Base-by-base conservation (phyloP, 2,113 vertebrate genomes). In the Gymnocephalus cernua region DNA sequence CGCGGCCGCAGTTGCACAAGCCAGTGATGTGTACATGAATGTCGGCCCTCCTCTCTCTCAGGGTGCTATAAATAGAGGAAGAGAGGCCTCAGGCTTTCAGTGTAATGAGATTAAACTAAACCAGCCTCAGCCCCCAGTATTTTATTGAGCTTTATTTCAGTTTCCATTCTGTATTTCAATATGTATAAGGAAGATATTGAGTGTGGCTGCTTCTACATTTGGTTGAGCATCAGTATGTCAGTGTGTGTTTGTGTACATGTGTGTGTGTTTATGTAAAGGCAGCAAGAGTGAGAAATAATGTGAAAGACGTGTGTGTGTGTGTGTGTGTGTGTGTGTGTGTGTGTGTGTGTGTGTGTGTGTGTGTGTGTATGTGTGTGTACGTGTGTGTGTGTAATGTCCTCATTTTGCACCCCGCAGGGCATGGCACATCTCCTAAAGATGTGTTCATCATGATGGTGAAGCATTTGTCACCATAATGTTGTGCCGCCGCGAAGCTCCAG, bases 41-140 rank as follows among this genome's bases (percentile, higher is more conserved):
- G 38, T 81, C 14, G 16, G 72, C 82, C 81, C 79, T 83, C 75
- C 84, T 89, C 89, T 77, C 78, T 87, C 82, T 72, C 63, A 88
- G 77, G 58, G 73, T 79, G 86, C 92, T 95, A 95, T 95, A 95
- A 94, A 95, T 95, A 95, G 92, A 79, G 73, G 77, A 18, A 74
- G 79, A 82, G 89, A 82, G 81, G 91, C 93, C 91, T 74, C 56
- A 50, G 89, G 94, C 93, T 88, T 81, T 75, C 74, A 71, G 67
- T 91, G 88, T 93, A 95, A 95, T 95, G 91, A 92, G 92, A 95
- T 95, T 95, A 93, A 91, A 94, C 88, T 91, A 83, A 94, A 94
- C 90, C 89, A 93, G 91, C 86, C 78, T 90, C 85, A 59, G 89
- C 90, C 92, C 82, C 80, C 79, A 92, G 80, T 89, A 81, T 92